These are phyloP conservation scores for Watsonalla cultraria DNA, from an alignment of 2,888 invertebrate species.

Conservation along the genomic window DNA sequence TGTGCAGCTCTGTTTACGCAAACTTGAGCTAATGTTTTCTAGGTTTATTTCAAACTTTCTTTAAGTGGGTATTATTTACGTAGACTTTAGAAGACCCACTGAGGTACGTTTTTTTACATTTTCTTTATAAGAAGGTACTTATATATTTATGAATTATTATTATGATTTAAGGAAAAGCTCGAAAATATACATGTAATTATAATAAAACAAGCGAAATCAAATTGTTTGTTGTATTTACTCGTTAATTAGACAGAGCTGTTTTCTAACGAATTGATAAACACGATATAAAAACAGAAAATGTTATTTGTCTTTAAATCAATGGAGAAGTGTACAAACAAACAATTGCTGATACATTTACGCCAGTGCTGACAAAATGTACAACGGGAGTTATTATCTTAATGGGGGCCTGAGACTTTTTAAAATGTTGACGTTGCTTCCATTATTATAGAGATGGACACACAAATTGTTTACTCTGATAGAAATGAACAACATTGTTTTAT, in stretches of 20 bases:
- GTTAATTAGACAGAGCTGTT: too few species aligned
- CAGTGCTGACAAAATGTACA: slow-evolving; percentile 47
- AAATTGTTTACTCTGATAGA: slow-evolving; percentile 47
- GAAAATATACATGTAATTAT: too few species aligned
- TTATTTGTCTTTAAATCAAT: background rate
- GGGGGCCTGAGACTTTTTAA: slow-evolving; percentile 54
- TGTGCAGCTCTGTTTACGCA: slow-evolving; percentile 29
- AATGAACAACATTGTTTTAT: slow-evolving; percentile 11
- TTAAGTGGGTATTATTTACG: too few species aligned
- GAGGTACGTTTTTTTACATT: too few species aligned
- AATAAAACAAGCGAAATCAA: too few species aligned
- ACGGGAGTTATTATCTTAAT: slow-evolving; percentile 73
- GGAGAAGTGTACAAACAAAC: slow-evolving; percentile 7
- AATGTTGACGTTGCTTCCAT: slow-evolving; percentile 56
- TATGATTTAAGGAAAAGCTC: too few species aligned
- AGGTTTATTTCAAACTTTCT: slow-evolving; percentile 11
- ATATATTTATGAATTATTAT: too few species aligned
- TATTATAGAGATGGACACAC: slow-evolving; percentile 60
- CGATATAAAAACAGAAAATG: background rate
- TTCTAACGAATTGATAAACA: too few species aligned
- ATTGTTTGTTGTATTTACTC: too few species aligned
- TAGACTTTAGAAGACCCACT: too few species aligned
- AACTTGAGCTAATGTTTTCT: slow-evolving; percentile 23
- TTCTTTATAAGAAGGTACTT: too few species aligned
- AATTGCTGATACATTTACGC: slow-evolving; percentile 27